phyloP scores from a whole-genome alignment of 2,888 invertebrate species.

The Epsilonema sp. region DNA sequence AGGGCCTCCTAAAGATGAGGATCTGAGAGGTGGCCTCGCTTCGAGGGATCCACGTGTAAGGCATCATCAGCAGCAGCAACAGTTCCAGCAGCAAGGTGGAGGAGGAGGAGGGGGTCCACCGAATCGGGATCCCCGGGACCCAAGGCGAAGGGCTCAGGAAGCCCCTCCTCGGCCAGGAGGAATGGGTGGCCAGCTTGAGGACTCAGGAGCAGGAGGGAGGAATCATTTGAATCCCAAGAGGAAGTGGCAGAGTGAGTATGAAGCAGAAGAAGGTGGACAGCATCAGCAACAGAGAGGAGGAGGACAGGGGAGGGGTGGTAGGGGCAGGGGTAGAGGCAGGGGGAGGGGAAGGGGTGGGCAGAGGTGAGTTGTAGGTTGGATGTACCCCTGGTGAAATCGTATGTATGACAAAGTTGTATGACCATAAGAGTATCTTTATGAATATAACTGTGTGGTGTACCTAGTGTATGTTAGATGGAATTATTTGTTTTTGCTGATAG shows the following conservation, averaged over 20 bases:
- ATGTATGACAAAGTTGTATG: too few relatives aligned
- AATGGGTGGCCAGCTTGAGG: not conserved
- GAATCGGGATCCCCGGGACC: not conserved
- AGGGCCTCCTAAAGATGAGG: not conserved
- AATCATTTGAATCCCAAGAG: conserved; percentile 2
- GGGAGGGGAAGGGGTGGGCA: too few relatives aligned
- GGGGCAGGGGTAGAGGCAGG: too few relatives aligned
- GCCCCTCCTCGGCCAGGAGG: not conserved
- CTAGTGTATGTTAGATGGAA: too few relatives aligned
- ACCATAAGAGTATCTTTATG: too few relatives aligned
- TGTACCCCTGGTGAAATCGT: too few relatives aligned
- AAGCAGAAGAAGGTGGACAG: conserved; percentile 13
- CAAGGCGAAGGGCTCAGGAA: not conserved
- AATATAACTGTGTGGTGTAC: too few relatives aligned
- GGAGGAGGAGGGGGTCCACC: not conserved
- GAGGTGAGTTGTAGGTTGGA: too few relatives aligned
- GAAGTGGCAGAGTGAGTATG: conserved; percentile 2
- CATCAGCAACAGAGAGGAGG: too few relatives aligned
- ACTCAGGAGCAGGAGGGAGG: not conserved
- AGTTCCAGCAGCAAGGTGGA: not conserved
- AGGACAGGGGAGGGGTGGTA: too few relatives aligned
- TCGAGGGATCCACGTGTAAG: not conserved
- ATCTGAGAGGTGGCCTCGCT: not conserved
- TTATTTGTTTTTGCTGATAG: too few relatives aligned
- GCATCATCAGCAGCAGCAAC: not conserved